These are phyloP conservation scores for Metridium senile DNA, from an alignment of 92 coral and sea anemone genomes.

Conservation along the genomic window DNA sequence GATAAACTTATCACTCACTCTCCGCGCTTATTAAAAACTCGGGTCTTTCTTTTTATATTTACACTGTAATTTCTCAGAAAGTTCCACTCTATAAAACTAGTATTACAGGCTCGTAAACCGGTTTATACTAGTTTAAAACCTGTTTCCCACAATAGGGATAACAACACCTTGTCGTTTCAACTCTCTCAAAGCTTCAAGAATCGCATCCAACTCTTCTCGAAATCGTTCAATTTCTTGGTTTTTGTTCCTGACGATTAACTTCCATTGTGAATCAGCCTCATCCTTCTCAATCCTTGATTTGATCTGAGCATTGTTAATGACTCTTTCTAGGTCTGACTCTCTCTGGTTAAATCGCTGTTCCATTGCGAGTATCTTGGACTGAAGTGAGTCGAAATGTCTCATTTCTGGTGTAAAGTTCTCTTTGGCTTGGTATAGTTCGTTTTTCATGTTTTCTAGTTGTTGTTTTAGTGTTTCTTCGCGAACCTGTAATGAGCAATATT, in stretches of 20 bases:
- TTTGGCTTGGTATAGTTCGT: conserved; percentile 76
- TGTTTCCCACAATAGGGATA: conserved; percentile 55
- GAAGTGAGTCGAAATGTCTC: conserved; percentile 87
- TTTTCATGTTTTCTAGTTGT: conserved; percentile 70
- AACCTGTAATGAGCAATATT: conserved; percentile 62
- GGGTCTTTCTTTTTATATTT: too few relatives aligned
- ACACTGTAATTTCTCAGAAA: too few relatives aligned
- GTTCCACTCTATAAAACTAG: too few relatives aligned
- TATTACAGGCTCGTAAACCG: too few relatives aligned
- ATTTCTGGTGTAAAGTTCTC: conserved; percentile 88
- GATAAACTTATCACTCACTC: too few relatives aligned
- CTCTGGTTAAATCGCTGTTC: conserved; percentile 81
- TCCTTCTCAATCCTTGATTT: conserved; percentile 88
- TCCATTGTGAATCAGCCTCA: conserved; percentile 78
- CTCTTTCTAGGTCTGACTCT: conserved; percentile 78
- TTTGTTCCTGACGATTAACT: conserved; percentile 71
- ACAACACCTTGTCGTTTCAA: conserved; percentile 91
- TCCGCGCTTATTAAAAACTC: too few relatives aligned
- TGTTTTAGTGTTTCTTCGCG: conserved; percentile 85
- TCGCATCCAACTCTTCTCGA: conserved; percentile 85
- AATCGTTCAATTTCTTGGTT: conserved; percentile 93
- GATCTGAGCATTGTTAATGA: conserved; percentile 75
- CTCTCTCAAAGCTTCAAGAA: conserved; percentile 84
- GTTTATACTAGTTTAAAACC: background rate
- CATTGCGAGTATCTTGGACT: conserved; percentile 82